These are phyloP conservation scores for Elaphurus davidianus DNA, from an alignment of 2,113 vertebrate species.

Conservation along the genomic window DNA sequence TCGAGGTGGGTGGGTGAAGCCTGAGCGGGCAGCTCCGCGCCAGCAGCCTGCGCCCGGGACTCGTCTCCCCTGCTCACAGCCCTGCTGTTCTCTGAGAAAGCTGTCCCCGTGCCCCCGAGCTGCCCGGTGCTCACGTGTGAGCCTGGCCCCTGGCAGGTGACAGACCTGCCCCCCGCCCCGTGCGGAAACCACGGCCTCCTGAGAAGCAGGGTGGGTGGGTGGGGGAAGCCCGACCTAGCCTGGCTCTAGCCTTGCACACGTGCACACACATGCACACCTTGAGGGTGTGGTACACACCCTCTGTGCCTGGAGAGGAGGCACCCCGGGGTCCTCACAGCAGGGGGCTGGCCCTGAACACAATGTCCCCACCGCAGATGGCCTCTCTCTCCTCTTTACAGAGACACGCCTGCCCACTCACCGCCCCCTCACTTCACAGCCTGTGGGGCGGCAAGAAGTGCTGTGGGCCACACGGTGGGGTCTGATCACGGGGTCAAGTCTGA, in stretches of 20 bases:
- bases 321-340: neutral
- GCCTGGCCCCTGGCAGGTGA: neutral
- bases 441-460: rapidly evolving
- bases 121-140: rapidly evolving
- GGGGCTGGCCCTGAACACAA: neutral
- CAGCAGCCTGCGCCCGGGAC: neutral
- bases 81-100: rapidly evolving
- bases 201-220: neutral
- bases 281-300: neutral
- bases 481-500: rapidly evolving
- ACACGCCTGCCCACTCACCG: too few relatives aligned
- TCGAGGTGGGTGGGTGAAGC: neutral
- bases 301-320: neutral
- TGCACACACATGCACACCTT: neutral
- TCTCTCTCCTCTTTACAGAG: neutral
- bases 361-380: neutral
- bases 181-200: rapidly evolving
- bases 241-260: neutral
- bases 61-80: neutral
- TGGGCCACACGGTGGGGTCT: neutral
- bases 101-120: neutral
- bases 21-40: rapidly evolving
- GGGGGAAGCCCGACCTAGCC: too few relatives aligned
- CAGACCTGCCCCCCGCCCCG: rapidly evolving
- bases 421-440: neutral